Conservation (phyloP, 1,140 invertebrate genomes). For the Trachymyrmex septentrionalis region DNA sequence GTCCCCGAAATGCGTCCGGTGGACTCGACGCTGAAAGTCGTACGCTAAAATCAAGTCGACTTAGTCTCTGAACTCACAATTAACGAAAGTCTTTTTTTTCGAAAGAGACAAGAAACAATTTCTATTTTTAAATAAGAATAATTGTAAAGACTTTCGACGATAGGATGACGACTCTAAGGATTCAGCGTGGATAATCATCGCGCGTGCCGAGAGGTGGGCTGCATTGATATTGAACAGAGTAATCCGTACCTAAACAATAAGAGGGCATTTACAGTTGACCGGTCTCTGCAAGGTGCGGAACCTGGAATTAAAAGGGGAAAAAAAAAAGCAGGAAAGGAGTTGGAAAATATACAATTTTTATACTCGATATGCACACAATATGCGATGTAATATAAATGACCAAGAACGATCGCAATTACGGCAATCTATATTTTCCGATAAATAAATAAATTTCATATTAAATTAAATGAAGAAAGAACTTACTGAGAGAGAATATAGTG, state of each 20-base stretch:
- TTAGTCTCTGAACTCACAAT: background rate
- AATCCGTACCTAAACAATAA: conserved; percentile 86
- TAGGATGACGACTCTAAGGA: conserved; percentile 70
- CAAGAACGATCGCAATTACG: background rate
- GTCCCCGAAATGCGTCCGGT: conserved; percentile 83
- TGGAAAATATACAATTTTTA: conserved; percentile 12
- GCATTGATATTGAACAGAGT: conserved; percentile 81
- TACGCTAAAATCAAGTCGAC: conserved; percentile 27
- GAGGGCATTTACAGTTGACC: conserved; percentile 83
- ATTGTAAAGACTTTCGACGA: background rate
- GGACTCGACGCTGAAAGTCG: conserved; percentile 69
- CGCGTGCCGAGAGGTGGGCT: conserved; percentile 84
- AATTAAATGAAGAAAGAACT: background rate
- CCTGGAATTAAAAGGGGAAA: conserved; percentile 39
- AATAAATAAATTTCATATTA: conserved; percentile 4
- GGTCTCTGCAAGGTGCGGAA: conserved; percentile 75
- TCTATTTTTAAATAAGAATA: background rate
- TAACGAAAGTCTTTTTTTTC: background rate
- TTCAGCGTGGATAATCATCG: conserved; percentile 75
- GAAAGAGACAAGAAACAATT: conserved; percentile 1
- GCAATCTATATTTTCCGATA: background rate
- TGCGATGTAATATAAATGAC: background rate
- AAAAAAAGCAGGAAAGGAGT: conserved; percentile 10
- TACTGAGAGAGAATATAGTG: background rate
- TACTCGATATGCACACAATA: background rate